Conservation (phyloP, 2,113 vertebrate species). For the Otis tarda region DNA sequence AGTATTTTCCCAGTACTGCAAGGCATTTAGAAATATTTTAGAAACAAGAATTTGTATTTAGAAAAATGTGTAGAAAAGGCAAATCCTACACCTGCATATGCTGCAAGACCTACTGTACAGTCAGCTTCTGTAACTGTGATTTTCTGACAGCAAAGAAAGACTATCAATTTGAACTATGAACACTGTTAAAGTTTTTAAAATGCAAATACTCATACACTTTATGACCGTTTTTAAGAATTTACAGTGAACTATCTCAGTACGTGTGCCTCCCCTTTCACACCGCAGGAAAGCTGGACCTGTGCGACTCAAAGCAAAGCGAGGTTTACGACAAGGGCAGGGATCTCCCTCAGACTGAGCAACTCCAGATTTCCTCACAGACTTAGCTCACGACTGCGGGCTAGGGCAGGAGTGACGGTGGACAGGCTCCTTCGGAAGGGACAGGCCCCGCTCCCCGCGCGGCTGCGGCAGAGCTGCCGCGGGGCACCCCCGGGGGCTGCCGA, state of each 20-base stretch:
- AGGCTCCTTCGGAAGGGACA: rapidly evolving
- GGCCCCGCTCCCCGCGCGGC: not conserved
- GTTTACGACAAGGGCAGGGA: rapidly evolving
- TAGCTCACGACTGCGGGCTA: rapidly evolving
- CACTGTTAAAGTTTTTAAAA: rapidly evolving
- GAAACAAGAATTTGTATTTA: not conserved
- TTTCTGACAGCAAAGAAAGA: not conserved
- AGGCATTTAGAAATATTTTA: not conserved
- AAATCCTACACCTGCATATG: rapidly evolving
- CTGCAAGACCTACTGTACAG: not conserved
- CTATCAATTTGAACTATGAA: rapidly evolving
- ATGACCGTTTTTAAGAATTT: not conserved
- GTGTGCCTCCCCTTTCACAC: not conserved
- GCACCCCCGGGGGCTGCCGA: not conserved
- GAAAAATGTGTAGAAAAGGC: rapidly evolving
- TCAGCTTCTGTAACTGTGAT: not conserved
- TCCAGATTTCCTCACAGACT: not conserved
- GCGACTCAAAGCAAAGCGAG: rapidly evolving
- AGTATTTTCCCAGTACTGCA: not conserved
- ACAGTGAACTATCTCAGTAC: rapidly evolving
- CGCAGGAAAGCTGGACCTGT: rapidly evolving
- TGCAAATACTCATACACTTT: too few species aligned
- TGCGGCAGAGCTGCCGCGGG: not conserved
- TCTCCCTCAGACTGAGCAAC: not conserved
- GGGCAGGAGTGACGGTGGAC: not conserved